Percentiles rank a stretch among this genome's conserved stretches.
Conservation (phyloP, 2,797 vertebrate genomes). For the Benthosema pterotum region DNA sequence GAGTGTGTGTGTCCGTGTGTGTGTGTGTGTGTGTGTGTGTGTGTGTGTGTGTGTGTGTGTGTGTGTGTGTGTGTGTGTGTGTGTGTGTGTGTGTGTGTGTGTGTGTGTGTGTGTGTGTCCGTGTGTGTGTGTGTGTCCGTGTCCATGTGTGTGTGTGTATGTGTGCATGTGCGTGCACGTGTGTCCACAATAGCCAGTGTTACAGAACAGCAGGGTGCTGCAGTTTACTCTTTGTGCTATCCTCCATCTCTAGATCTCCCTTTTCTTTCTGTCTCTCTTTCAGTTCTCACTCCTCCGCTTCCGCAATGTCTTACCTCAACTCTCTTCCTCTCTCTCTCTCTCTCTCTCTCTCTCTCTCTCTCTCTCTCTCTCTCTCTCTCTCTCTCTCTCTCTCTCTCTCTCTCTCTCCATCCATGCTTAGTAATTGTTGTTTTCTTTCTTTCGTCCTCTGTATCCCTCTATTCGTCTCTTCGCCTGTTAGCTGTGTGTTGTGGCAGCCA, state of each 20-base stretch:
- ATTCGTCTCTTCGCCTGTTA: no score
- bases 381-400: background rate
- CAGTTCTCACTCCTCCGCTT: no score
- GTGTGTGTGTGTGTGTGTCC: background rate
- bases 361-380: background rate
- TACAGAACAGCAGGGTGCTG: no score
- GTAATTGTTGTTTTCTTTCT: no score
- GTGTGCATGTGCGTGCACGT: background rate
- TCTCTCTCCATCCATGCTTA: no score
- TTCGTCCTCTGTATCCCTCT: no score
- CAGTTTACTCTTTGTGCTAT: no score
- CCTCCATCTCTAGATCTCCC: no score
- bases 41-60: background rate
- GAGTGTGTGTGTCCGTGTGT: background rate
- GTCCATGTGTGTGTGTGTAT: constrained; percentile 1
- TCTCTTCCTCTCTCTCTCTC: background rate
- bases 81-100: background rate
- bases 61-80: constrained; percentile 2
- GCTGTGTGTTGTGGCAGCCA: no score
- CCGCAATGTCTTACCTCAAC: no score
- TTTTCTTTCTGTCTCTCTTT: no score
- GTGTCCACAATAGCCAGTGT: background rate
- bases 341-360: background rate
- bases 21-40: constrained; percentile 5
- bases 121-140: background rate